Evolutionary conservation across 2,113 vertebrate genomes (phyloP).

Genomic region (Trogon melanurus): DNA sequence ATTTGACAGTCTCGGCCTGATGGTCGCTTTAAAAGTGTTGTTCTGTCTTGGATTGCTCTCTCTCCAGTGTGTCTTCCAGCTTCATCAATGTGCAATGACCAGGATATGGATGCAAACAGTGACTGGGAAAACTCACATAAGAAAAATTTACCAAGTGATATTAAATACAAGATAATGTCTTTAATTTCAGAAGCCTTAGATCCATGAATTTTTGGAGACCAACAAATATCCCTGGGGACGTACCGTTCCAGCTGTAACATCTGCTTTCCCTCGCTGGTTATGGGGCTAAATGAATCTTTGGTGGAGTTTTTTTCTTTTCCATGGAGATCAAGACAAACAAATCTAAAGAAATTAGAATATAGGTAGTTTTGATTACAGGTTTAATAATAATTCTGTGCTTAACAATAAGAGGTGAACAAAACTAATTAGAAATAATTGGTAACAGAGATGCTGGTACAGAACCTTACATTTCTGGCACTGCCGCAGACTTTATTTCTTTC

Average conservation of each 20-base stretch:
- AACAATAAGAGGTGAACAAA: background rate
- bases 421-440: background rate
- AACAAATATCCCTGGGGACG: background rate
- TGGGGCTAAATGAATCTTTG: background rate
- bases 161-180: background rate
- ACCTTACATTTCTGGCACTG: background rate
- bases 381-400: background rate
- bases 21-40: fast-evolving
- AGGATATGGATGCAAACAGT: background rate
- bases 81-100: fast-evolving
- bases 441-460: background rate
- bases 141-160: background rate
- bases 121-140: background rate
- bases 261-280: background rate
- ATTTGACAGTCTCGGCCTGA: background rate
- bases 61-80: background rate
- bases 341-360: background rate
- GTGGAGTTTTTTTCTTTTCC: background rate
- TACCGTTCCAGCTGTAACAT: background rate
- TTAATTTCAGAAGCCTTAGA: background rate
- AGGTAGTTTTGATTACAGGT: background rate
- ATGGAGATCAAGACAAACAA: background rate
- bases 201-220: background rate
- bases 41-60: background rate
- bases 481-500: background rate